These are phyloP conservation scores for Candidula unifasciata DNA, from an alignment of 2,888 invertebrate species.

Conservation along the genomic window DNA sequence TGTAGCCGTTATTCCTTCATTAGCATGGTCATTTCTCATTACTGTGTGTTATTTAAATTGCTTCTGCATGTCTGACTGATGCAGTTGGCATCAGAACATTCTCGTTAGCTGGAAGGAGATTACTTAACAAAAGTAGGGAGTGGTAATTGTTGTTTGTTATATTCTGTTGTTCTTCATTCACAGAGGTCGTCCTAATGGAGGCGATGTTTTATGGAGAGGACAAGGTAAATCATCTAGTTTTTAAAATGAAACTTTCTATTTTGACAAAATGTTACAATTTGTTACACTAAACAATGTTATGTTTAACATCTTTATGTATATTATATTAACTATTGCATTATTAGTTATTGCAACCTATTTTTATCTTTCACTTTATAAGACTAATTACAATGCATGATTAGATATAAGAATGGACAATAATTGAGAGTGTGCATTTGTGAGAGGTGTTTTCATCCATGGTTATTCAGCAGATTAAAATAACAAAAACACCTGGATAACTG, in stretches of 20 bases:
- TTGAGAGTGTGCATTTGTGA: no score
- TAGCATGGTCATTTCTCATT: no score
- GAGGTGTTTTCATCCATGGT: no score
- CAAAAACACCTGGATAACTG: no score
- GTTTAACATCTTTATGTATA: background rate
- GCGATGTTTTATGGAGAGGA: conserved; percentile 1
- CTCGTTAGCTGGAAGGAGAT: no score
- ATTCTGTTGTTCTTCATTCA: background rate
- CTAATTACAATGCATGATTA: background rate
- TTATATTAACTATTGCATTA: background rate
- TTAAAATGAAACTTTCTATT: background rate
- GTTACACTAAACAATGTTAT: background rate
- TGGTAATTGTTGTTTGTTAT: background rate
- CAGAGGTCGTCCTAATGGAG: conserved; percentile 11
- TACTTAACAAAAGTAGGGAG: no score
- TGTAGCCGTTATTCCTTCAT: no score
- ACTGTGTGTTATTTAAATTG: no score
- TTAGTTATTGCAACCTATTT: background rate
- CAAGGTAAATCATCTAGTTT: background rate
- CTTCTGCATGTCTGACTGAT: no score
- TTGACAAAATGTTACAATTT: background rate
- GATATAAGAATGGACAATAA: no score
- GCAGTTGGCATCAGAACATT: no score
- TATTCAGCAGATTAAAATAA: no score
- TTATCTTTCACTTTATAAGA: background rate